Evolutionary conservation across 2,888 invertebrate genomes (phyloP), one percentile per base, ranked within the genome.

Genomic region (Apodemia mormo): DNA sequence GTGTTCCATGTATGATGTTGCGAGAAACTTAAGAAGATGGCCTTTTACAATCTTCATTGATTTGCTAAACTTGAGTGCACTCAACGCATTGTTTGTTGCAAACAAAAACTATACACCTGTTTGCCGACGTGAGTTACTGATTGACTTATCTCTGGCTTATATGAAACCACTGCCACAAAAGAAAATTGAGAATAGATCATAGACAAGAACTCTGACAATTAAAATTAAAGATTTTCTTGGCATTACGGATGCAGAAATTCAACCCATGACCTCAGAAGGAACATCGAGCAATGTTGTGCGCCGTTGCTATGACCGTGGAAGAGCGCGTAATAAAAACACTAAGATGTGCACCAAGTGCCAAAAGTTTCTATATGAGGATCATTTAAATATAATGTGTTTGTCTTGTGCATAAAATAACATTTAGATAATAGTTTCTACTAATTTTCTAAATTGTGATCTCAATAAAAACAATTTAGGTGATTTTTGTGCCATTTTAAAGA

Each of bases 1-100:
- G 73, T 72, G 76, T 68, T 73, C 75, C 3, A 12, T 71, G 58
- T 77, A 75, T 67, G 70, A 73, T 58, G 75, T 76, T n/a, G 70
- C 67, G 5, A 61, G 67, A 73, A 76, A 75, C 56, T 73, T 67
- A 14, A 69, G 72, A 73, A 69, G 74, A 68, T 79, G 76, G 77
- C 75, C 73, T 54, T 66, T 76, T 66, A 73, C 68, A 4, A 45
- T 73, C 1, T 73, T 76, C 58, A 74, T 58, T 61, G 67, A 71
- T 30, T 67, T 76, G 65, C 56, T 76, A 14, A 78, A 76, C 67
- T 64, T 78, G 10, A 72, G 69, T 67, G 74, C 70, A 65, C 73
- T 76, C 30, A 76, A 76, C 61, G 69, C 67, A n/a, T 37, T 66
- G n/a, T 66, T 54, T 8, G 54, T 45, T 10, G 2, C 40, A n/a